phyloP scores from a whole-genome alignment of 2,113 vertebrate genomes.

The Ascaphus truei region DNA sequence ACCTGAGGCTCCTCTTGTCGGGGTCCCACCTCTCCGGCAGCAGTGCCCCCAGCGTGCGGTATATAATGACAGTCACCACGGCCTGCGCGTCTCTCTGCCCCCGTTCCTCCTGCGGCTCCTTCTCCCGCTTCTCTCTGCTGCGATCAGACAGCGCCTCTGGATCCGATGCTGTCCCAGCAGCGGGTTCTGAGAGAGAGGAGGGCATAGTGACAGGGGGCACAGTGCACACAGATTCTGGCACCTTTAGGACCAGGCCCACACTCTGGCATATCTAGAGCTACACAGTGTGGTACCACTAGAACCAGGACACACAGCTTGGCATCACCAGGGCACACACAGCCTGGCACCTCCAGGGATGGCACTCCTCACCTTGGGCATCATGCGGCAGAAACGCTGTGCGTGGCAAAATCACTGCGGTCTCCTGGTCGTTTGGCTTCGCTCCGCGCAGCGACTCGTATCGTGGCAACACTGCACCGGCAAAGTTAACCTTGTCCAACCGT shows the following conservation, averaged over 20 bases:
- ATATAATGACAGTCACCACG: slow-evolving; percentile 87
- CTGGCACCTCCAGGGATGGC: too few species aligned
- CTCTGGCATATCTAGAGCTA: too few species aligned
- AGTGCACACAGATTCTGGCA: slow-evolving; percentile 4
- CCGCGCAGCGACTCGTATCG: slow-evolving; percentile 79
- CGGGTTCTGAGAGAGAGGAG: slow-evolving; percentile 23
- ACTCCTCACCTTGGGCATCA: neutral
- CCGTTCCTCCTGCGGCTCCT: slow-evolving; percentile 59
- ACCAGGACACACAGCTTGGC: too few species aligned
- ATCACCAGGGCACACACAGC: too few species aligned
- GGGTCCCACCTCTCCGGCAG: slow-evolving; percentile 85
- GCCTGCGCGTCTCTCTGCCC: slow-evolving; percentile 71
- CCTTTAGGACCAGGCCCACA: neutral
- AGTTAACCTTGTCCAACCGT: slow-evolving; percentile 83
- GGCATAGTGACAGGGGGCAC: neutral
- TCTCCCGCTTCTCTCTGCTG: slow-evolving; percentile 36
- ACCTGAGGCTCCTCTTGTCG: slow-evolving; percentile 90
- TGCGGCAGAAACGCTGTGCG: slow-evolving; percentile 70
- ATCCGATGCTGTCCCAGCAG: slow-evolving; percentile 39
- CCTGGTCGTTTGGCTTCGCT: slow-evolving; percentile 74
- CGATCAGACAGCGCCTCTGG: neutral
- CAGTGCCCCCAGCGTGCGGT: slow-evolving; percentile 81
- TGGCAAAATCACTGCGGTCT: slow-evolving; percentile 81
- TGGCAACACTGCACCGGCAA: slow-evolving; percentile 75
- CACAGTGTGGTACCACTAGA: too few species aligned